Percentiles rank a stretch among this genome's conserved stretches.
These are phyloP conservation scores for Cryptotis parvus DNA, from an alignment of 2,113 vertebrate species.

Conservation along the genomic window DNA sequence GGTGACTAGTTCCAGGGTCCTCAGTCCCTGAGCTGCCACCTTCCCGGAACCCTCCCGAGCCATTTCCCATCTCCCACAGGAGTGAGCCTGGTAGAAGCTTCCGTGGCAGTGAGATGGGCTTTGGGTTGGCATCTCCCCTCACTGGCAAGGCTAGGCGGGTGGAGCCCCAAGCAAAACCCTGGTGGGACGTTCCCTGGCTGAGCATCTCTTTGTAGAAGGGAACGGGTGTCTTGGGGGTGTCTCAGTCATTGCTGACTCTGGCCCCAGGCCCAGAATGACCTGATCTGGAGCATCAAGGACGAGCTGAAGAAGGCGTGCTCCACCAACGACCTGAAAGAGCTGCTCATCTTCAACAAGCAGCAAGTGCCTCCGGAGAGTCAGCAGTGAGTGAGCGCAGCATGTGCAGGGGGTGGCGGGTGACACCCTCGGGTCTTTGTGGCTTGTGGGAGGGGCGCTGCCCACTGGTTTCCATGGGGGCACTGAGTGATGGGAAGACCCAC, in stretches of 20 bases:
- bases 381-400: conserved; percentile 87
- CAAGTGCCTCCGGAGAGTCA: conserved; percentile 95
- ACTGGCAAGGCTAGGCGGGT: accelerated
- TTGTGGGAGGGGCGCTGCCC: too few relatives aligned
- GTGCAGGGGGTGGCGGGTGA: too few relatives aligned
- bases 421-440: too few relatives aligned
- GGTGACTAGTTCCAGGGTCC: neutral
- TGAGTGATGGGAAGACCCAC: neutral
- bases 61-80: too few relatives aligned
- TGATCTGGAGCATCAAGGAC: conserved; percentile 97
- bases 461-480: too few relatives aligned
- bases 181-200: neutral
- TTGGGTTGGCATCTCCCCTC: neutral
- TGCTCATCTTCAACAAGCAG: conserved; percentile 96
- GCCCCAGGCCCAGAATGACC: conserved; percentile 93
- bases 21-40: neutral
- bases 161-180: neutral
- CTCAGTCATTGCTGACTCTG: conserved; percentile 12
- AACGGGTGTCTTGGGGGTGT: conserved; percentile 10
- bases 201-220: neutral
- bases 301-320: conserved; percentile 95
- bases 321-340: conserved; percentile 95
- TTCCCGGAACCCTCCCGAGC: neutral
- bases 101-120: neutral
- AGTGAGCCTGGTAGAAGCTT: neutral